These are phyloP conservation scores for Lagodon rhomboides DNA, from an alignment of 2,797 vertebrate species.

Conservation along the genomic window DNA sequence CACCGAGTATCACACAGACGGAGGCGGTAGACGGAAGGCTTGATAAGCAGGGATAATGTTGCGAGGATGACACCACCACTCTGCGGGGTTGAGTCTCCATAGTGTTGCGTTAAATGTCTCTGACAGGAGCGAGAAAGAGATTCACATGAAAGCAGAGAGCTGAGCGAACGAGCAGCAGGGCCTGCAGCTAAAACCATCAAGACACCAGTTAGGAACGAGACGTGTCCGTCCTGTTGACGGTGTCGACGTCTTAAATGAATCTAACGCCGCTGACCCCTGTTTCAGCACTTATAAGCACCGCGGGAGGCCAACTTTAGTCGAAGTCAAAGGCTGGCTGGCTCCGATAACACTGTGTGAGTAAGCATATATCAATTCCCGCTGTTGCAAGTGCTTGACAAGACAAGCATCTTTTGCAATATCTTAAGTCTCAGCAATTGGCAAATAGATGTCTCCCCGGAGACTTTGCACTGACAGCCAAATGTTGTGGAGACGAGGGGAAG, in stretches of 20 bases:
- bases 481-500: constrained; percentile 59
- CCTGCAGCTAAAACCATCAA: constrained; percentile 39
- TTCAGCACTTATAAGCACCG: constrained; percentile 37
- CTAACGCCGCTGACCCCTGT: constrained; percentile 18
- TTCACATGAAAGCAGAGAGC: constrained; percentile 49
- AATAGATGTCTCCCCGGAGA: constrained; percentile 60
- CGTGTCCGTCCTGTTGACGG: constrained; percentile 28
- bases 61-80: constrained; percentile 46
- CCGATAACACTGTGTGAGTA: constrained; percentile 51
- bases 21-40: constrained; percentile 51
- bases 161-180: constrained; percentile 26
- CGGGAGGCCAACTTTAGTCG: constrained; percentile 21
- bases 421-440: constrained; percentile 69
- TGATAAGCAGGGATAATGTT: constrained; percentile 61
- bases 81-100: constrained; percentile 35
- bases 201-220: constrained; percentile 31
- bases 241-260: constrained; percentile 29
- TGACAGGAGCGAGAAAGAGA: constrained; percentile 48
- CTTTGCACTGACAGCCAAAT: constrained; percentile 64
- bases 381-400: constrained; percentile 64
- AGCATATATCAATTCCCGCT: constrained; percentile 61
- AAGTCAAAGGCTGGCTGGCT: constrained; percentile 55
- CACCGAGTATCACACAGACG: constrained; percentile 61
- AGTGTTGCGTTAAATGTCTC: constrained; percentile 50
- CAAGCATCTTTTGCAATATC: constrained; percentile 72